phyloP scores from a whole-genome alignment of 2,888 invertebrate species.

The Pyralis farinalis region DNA sequence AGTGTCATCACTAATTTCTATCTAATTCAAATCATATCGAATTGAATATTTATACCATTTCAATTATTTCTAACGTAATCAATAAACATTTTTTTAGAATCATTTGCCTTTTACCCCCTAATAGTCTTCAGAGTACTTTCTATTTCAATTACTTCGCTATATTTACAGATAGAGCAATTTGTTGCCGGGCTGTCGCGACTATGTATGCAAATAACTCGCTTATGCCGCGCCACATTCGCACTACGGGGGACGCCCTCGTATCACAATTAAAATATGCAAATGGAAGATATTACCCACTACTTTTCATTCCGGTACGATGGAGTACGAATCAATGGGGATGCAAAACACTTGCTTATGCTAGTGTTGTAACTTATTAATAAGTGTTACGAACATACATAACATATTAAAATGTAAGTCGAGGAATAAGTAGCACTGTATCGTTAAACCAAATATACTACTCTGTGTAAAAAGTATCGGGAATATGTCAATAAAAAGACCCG shows the following conservation, averaged over 20 bases:
- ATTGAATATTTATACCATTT: too few relatives aligned
- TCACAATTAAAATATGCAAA: slow-evolving; percentile 81
- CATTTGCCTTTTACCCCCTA: not conserved
- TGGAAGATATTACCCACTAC: slow-evolving; percentile 72
- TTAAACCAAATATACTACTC: too few relatives aligned
- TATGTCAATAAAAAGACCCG: too few relatives aligned
- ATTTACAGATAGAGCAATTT: slow-evolving; percentile 61
- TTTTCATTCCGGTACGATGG: slow-evolving; percentile 69
- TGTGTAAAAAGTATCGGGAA: too few relatives aligned
- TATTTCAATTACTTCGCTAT: slow-evolving; percentile 49
- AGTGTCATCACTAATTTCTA: too few relatives aligned
- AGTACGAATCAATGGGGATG: slow-evolving; percentile 49
- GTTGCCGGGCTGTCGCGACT: slow-evolving; percentile 40
- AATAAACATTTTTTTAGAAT: too few relatives aligned
- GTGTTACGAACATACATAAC: too few relatives aligned
- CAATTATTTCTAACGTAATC: too few relatives aligned
- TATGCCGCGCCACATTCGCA: slow-evolving; percentile 65
- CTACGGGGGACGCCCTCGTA: slow-evolving; percentile 43
- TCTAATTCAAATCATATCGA: too few relatives aligned
- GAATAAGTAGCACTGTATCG: too few relatives aligned
- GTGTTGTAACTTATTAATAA: too few relatives aligned
- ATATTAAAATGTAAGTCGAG: too few relatives aligned
- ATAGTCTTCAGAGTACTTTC: slow-evolving; percentile 19
- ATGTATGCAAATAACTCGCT: slow-evolving; percentile 68
- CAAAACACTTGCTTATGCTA: slow-evolving; percentile 22